A percentile compares a stretch with the other conserved stretches of the same genome.
phyloP scores from a whole-genome alignment of 2,888 invertebrate species.

The Cataglyphis rosenhaueri region DNA sequence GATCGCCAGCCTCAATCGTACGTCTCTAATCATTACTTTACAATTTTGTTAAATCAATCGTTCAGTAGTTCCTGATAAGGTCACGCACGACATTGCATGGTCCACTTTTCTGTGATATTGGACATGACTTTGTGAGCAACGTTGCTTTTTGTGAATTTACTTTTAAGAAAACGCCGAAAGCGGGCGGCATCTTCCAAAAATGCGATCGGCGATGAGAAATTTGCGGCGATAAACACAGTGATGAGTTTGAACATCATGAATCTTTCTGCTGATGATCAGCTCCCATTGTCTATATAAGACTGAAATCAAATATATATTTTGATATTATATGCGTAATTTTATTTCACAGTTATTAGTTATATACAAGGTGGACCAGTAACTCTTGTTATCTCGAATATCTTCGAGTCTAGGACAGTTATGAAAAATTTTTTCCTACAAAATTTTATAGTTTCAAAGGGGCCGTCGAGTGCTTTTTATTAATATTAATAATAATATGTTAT shows the following conservation, averaged over 20 bases:
- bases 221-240: background rate
- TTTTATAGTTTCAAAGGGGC: no score
- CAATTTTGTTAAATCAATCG: slow-evolving; percentile 54
- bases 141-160: background rate
- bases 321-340: background rate
- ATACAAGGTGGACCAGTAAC: no score
- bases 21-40: slow-evolving; percentile 75
- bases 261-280: background rate
- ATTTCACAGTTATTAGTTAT: no score
- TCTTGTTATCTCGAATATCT: no score
- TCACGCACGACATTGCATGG: slow-evolving; percentile 41
- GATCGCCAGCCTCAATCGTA: slow-evolving; percentile 61
- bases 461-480: no score
- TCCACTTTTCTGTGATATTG: background rate
- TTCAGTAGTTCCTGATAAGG: slow-evolving; percentile 60
- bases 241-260: background rate
- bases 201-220: background rate
- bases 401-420: no score
- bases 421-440: no score
- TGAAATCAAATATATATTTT: slow-evolving; percentile 20
- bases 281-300: background rate
- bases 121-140: slow-evolving; percentile 1
- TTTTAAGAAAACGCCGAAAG: background rate
- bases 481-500: no score
- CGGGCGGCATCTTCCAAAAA: background rate